phyloP scores from a whole-genome alignment of 2,797 vertebrate species.

The Sebastes hubbsi region DNA sequence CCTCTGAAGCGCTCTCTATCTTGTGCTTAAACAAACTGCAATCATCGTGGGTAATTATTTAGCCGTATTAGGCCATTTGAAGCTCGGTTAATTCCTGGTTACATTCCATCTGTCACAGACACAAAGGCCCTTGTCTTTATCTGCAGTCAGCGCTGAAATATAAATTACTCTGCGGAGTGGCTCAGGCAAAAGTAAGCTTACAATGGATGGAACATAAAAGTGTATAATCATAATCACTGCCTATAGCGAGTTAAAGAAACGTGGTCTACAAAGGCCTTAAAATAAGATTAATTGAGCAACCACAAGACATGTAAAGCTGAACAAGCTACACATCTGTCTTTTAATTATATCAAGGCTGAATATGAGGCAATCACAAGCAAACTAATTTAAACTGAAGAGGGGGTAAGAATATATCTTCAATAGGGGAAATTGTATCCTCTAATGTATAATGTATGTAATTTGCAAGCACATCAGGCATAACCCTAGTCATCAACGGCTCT shows the following conservation, averaged over 20 bases:
- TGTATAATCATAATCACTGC: slow-evolving; percentile 44
- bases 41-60: slow-evolving; percentile 70
- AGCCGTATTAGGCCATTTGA: slow-evolving; percentile 70
- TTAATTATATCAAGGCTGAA: background rate
- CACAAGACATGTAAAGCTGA: background rate
- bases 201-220: slow-evolving; percentile 56
- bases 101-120: slow-evolving; percentile 76
- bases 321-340: slow-evolving; percentile 16
- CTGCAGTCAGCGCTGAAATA: slow-evolving; percentile 68
- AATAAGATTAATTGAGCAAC: slow-evolving; percentile 31
- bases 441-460: slow-evolving; percentile 42
- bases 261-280: slow-evolving; percentile 33
- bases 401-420: slow-evolving; percentile 9
- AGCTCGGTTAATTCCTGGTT: slow-evolving; percentile 70
- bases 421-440: slow-evolving; percentile 19
- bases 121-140: slow-evolving; percentile 74
- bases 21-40: slow-evolving; percentile 69
- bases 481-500: slow-evolving; percentile 28
- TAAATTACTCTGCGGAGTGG: slow-evolving; percentile 65
- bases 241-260: slow-evolving; percentile 52
- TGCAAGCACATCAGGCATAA: slow-evolving; percentile 35
- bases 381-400: slow-evolving; percentile 1
- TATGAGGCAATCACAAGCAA: slow-evolving; percentile 15
- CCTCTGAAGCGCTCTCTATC: slow-evolving; percentile 28
- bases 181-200: slow-evolving; percentile 59